Conservation (phyloP, 2,113 vertebrate genomes). For the Centrocercus urophasianus region DNA sequence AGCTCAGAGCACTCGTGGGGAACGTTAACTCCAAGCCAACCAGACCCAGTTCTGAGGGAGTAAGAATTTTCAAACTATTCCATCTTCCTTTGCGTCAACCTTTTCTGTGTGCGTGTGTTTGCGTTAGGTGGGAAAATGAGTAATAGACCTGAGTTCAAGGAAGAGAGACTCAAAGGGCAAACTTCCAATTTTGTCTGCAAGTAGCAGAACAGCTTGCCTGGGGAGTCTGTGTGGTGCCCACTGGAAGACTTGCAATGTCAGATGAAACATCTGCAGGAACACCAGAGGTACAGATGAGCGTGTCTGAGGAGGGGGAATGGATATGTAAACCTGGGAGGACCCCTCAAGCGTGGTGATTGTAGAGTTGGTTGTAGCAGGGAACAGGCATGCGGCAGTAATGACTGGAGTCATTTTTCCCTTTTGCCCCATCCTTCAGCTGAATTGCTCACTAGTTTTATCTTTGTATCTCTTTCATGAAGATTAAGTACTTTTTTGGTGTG, state of each 20-base stretch:
- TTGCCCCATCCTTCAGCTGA: slow-evolving; percentile 7
- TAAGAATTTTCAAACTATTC: neutral
- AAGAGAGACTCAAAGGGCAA: neutral
- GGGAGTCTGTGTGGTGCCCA: neutral
- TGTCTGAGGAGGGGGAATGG: neutral
- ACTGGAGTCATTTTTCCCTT: neutral
- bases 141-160: neutral
- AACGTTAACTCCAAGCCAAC: neutral
- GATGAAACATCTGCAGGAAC: neutral
- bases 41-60: neutral
- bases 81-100: neutral
- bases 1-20: neutral
- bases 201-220: neutral
- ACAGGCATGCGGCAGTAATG: neutral
- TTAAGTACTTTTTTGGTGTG: slow-evolving; percentile 30
- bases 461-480: slow-evolving; percentile 41
- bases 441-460: slow-evolving; percentile 28
- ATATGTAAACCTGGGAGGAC: neutral
- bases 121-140: neutral
- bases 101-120: neutral
- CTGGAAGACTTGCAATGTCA: rapidly evolving
- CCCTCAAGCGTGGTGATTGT: neutral
- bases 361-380: neutral
- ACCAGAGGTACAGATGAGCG: neutral
- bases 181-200: neutral